Percentiles rank a stretch among this genome's conserved stretches.
phyloP scores from a whole-genome alignment of 2,888 invertebrate genomes.

The Drepana falcataria region DNA sequence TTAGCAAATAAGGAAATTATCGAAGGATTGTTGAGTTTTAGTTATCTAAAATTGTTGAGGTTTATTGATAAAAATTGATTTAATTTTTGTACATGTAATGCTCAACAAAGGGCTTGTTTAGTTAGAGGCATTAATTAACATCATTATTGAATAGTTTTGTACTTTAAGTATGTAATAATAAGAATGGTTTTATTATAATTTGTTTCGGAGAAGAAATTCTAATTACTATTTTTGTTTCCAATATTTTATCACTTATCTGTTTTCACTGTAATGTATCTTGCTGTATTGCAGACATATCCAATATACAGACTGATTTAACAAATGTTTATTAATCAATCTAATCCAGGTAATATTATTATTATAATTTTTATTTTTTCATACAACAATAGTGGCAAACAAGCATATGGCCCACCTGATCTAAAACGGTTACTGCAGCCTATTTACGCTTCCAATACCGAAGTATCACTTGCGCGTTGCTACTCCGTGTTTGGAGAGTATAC shows the following conservation, averaged over 20 bases:
- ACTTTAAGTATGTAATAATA: constrained; percentile 74
- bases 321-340: constrained; percentile 30
- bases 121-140: constrained; percentile 77
- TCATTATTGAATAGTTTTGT: constrained; percentile 68
- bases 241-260: constrained; percentile 78
- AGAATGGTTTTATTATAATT: constrained; percentile 76
- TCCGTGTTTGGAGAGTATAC: too few species aligned
- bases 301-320: constrained; percentile 79
- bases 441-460: too few species aligned
- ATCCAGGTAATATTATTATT: background rate
- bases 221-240: constrained; percentile 78
- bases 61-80: constrained; percentile 62
- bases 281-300: constrained; percentile 80
- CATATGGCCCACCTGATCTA: too few species aligned
- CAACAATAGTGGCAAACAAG: too few species aligned
- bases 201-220: constrained; percentile 77
- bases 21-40: constrained; percentile 71
- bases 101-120: constrained; percentile 69
- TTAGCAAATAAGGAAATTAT: constrained; percentile 74
- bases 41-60: constrained; percentile 72
- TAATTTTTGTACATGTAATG: constrained; percentile 66
- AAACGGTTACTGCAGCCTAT: too few species aligned
- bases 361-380: too few species aligned
- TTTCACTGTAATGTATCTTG: constrained; percentile 78
- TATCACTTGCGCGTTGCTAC: too few species aligned